Evolutionary conservation across 2,113 vertebrate species (phyloP).

Genomic region (Xiphophorus hellerii): DNA sequence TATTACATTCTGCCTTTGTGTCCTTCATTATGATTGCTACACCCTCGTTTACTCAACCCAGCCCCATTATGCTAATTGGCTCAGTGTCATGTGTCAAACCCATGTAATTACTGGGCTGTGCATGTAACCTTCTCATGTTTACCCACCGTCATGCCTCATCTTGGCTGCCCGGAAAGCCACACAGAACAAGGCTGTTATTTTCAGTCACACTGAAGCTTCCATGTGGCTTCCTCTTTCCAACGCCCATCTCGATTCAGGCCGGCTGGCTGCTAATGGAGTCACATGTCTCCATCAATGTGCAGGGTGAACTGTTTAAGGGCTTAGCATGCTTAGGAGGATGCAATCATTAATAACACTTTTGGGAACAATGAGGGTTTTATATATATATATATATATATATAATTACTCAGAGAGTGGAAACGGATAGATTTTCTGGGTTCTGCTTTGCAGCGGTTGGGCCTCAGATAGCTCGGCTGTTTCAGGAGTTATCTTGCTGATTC

Average conservation of each 20-base stretch:
- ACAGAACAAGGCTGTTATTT: constrained; percentile 37
- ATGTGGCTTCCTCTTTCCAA: constrained; percentile 7
- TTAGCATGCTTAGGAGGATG: constrained; percentile 46
- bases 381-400: constrained; percentile 6
- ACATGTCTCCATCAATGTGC: constrained; percentile 56
- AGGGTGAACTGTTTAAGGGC: constrained; percentile 34
- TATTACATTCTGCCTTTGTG: no score
- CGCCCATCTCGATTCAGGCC: constrained; percentile 26
- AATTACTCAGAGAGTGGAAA: constrained; percentile 45
- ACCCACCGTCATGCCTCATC: constrained; percentile 30
- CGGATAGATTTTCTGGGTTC: constrained; percentile 27
- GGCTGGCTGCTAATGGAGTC: constrained; percentile 58
- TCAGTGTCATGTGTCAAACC: constrained; percentile 51
- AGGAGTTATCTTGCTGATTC: neutral
- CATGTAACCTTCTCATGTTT: constrained; percentile 55
- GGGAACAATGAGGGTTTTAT: constrained; percentile 54
- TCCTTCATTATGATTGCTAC: constrained; percentile 13
- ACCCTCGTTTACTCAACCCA: constrained; percentile 16
- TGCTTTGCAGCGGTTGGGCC: constrained; percentile 10
- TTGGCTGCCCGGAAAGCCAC: constrained; percentile 32
- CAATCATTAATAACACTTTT: constrained; percentile 56
- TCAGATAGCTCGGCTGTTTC: neutral
- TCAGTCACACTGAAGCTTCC: constrained; percentile 29
- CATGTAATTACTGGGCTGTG: constrained; percentile 51
- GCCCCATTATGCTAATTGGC: constrained; percentile 49